phyloP scores from a whole-genome alignment of 1,140 invertebrate species.

The Steinernema khuongi region DNA sequence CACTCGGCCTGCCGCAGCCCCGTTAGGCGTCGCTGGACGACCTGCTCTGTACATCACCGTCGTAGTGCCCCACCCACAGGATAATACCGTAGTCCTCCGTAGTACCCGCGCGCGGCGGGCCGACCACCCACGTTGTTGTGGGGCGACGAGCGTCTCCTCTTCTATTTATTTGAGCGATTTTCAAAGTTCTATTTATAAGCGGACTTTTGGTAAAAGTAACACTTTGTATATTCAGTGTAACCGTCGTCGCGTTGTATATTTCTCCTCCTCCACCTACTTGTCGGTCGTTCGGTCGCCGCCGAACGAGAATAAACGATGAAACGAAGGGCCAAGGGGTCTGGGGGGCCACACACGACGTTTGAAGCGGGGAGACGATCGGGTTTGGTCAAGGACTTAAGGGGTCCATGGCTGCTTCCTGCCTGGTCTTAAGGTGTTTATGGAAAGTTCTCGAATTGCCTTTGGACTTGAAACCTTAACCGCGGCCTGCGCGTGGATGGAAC shows the following conservation, averaged over 20 bases:
- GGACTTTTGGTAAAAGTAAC: slow-evolving; percentile 14
- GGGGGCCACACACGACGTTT: background rate
- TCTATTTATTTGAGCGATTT: background rate
- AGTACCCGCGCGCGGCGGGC: background rate
- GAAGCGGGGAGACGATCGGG: too few species aligned
- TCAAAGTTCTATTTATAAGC: slow-evolving; percentile 15
- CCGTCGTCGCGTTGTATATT: background rate
- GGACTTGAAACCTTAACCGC: too few species aligned
- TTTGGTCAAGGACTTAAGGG: too few species aligned
- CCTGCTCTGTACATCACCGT: background rate
- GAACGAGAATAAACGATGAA: slow-evolving; percentile 13
- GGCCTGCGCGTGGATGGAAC: too few species aligned
- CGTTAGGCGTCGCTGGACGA: slow-evolving; percentile 11
- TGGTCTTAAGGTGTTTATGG: too few species aligned
- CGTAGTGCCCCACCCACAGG: background rate
- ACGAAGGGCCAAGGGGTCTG: background rate
- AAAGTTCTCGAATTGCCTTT: too few species aligned
- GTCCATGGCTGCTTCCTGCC: too few species aligned
- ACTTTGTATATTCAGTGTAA: slow-evolving; percentile 7
- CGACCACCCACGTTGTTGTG: background rate
- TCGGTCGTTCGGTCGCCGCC: background rate
- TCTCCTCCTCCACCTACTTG: background rate
- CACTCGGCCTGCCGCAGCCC: background rate
- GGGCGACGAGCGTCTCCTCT: background rate
- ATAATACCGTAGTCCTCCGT: background rate